A percentile compares a stretch with the other conserved stretches of the same genome.
These are phyloP conservation scores for Tarsius wallacei DNA, from an alignment of 2,797 vertebrate species.

Conservation along the genomic window DNA sequence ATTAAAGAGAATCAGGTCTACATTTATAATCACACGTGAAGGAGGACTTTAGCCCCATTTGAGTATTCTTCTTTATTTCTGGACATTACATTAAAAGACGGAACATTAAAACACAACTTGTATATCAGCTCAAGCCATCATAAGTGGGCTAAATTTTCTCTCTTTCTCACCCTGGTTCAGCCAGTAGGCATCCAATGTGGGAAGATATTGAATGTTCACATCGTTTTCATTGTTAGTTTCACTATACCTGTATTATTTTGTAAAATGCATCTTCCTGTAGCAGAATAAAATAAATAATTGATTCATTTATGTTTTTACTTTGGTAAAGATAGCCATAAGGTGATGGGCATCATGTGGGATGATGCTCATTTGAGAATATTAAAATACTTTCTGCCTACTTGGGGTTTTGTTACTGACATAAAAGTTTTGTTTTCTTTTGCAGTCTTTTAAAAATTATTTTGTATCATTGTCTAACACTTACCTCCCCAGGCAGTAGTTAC, in stretches of 20 bases:
- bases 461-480: constrained; percentile 59
- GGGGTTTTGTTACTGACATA: constrained; percentile 33
- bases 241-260: background rate
- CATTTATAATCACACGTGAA: background rate
- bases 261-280: background rate
- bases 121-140: background rate
- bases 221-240: background rate
- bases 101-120: background rate
- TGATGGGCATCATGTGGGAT: background rate
- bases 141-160: background rate
- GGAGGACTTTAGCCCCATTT: background rate
- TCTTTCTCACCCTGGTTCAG: background rate
- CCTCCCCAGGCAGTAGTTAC: background rate
- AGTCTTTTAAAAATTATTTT: constrained; percentile 57
- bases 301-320: constrained; percentile 29
- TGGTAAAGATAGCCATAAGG: constrained; percentile 54
- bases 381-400: constrained; percentile 19
- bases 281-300: constrained; percentile 55
- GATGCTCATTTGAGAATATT: background rate
- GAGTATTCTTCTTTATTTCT: background rate
- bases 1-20: background rate
- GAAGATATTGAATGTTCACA: background rate
- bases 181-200: background rate
- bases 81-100: background rate
- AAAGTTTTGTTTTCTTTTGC: constrained; percentile 61